Evolutionary conservation across 2,113 vertebrate species (phyloP).

Genomic region (Crotalus viridis): DNA sequence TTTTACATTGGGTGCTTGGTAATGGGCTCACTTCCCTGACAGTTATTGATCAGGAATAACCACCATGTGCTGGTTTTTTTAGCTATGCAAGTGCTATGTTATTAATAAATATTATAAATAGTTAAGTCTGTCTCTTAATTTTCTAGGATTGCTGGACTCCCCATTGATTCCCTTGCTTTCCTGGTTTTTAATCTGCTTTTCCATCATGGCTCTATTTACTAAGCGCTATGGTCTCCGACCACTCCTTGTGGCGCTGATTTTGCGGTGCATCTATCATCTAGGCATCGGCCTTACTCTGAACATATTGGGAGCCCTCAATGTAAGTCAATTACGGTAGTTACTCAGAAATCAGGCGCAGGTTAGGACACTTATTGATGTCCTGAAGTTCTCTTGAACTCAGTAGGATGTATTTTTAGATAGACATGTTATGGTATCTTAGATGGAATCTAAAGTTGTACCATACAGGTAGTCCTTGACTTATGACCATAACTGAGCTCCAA

Average conservation of each 20-base stretch:
- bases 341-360: not conserved
- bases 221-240: constrained; percentile 88
- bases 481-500: not conserved
- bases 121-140: not conserved
- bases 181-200: constrained; percentile 89
- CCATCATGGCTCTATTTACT: constrained; percentile 84
- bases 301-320: constrained; percentile 84
- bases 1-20: not conserved
- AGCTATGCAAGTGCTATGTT: not conserved
- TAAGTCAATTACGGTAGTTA: constrained; percentile 53
- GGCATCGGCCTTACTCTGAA: constrained; percentile 92
- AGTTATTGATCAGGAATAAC: not conserved
- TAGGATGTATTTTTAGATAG: not conserved
- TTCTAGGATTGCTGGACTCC: constrained; percentile 83
- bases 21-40: not conserved
- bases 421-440: not conserved
- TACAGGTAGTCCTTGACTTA: not conserved
- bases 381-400: not conserved
- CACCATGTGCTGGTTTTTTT: not conserved
- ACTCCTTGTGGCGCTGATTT: constrained; percentile 85
- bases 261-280: constrained; percentile 90
- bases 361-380: not conserved
- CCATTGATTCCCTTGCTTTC: constrained; percentile 86
- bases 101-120: not conserved
- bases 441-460: not conserved